Percentiles rank a stretch among this genome's conserved stretches.
Conservation (phyloP, 2,888 invertebrate species). For the Vanessa cardui region DNA sequence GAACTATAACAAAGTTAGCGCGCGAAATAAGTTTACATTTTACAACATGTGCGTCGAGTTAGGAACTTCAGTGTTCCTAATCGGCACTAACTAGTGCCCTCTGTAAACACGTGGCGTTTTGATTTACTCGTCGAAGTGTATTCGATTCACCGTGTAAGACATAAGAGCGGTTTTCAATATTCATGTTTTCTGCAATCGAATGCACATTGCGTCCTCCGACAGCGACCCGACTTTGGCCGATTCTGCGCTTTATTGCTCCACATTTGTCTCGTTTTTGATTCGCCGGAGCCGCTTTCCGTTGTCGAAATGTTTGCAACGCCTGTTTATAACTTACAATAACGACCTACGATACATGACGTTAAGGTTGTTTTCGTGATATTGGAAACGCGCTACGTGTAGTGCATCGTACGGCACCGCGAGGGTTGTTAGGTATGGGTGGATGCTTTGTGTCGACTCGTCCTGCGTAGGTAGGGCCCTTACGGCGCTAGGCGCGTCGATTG, state of each 20-base stretch:
- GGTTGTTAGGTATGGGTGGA: constrained; percentile 70
- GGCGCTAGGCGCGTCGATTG: constrained; percentile 69
- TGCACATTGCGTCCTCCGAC: constrained; percentile 68
- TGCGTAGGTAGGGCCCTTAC: constrained; percentile 74
- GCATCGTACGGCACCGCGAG: constrained; percentile 47
- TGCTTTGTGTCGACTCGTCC: constrained; percentile 69
- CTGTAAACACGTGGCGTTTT: constrained; percentile 75
- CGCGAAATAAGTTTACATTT: constrained; percentile 51
- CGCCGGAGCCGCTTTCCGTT: constrained; percentile 45
- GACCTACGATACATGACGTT: constrained; percentile 39
- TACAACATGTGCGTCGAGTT: constrained; percentile 66
- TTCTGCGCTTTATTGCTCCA: constrained; percentile 60
- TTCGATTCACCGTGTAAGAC: constrained; percentile 65
- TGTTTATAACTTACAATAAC: constrained; percentile 46
- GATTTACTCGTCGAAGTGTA: constrained; percentile 55
- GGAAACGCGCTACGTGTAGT: constrained; percentile 48
- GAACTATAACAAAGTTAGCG: constrained; percentile 26
- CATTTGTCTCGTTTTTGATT: constrained; percentile 57
- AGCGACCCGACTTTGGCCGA: constrained; percentile 49
- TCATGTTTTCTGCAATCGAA: constrained; percentile 64
- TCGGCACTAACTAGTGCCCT: constrained; percentile 63
- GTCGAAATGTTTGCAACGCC: constrained; percentile 58
- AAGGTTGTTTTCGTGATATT: constrained; percentile 47
- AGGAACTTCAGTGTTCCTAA: constrained; percentile 59
- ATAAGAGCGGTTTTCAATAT: constrained; percentile 79